Base-by-base conservation (phyloP, 2,113 vertebrate species). In the Nothoprocta perdicaria region DNA sequence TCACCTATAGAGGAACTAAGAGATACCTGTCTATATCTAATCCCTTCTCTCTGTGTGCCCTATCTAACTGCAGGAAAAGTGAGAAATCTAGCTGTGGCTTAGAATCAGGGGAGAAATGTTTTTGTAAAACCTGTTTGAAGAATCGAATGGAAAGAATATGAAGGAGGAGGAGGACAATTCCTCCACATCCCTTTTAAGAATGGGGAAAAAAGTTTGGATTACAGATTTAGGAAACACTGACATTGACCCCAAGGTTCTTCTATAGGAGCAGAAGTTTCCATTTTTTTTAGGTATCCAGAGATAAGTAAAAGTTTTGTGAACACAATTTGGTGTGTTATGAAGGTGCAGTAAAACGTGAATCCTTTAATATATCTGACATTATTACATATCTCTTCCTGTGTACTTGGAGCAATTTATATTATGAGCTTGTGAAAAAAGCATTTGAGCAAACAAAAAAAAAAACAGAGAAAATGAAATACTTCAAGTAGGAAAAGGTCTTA, bases 61-160 rank as follows among this genome's bases (percentile, higher is more conserved):
- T 41, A 9, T 43, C 6, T 23, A 87, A 75, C 15, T 66, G 38
- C 23, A 84, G 27, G 79, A 80, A 71, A 62, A 40, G 16, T 53
- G 68, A 80, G 3, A 7, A 88, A 61, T 61, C 45, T 50, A 80
- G 4, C 19, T 76, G 17, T 57, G 58, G 45, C 22, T 76, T 45
- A 55, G n/a, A 89, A 80, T 68, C 10, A 43, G 68, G 29, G 55
- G 65, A 72, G 50, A 58, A 89, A 84, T 45, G 8, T 46, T 58
- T 78, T 62, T 60, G 6, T 79, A 89, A 84, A n/a, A 73, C 40
- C 26, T 68, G n/a, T 74, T 65, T 92, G 69, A 92, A 92, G 53
- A 90, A 45, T 33, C 76, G 75, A 86, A 78, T 50, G 62, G n/a
- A 83, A 93, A 60, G 35, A 80, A 82, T 62, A 15, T 40, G 22